These are phyloP conservation scores for Gallinago nigripennis DNA, from an alignment of 2,797 vertebrate species.

Conservation along the genomic window DNA sequence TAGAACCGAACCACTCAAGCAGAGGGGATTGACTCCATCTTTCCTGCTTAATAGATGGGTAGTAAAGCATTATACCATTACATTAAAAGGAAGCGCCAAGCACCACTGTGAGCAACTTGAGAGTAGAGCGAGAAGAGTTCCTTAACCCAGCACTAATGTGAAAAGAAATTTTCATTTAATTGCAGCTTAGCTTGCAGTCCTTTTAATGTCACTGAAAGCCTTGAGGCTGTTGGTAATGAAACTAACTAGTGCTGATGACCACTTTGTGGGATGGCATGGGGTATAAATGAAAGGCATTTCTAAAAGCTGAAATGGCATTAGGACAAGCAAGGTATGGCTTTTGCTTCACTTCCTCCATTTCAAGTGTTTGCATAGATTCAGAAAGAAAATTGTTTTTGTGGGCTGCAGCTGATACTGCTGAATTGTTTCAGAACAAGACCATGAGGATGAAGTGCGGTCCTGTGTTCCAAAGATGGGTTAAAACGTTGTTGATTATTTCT, in stretches of 20 bases:
- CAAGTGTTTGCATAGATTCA: neutral
- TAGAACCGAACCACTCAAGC: neutral
- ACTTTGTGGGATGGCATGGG: neutral
- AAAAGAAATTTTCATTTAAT: conserved; percentile 5
- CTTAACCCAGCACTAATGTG: neutral
- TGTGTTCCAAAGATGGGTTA: neutral
- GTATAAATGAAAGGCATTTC: neutral
- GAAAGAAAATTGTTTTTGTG: neutral
- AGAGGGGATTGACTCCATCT: neutral
- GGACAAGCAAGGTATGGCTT: neutral
- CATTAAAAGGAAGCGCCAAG: neutral
- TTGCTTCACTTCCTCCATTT: neutral
- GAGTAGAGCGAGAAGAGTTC: neutral
- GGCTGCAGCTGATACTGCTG: neutral
- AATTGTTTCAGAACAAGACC: neutral
- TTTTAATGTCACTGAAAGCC: neutral
- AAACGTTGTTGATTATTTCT: neutral
- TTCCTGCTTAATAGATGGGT: neutral
- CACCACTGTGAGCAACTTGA: neutral
- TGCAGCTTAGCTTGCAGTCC: conserved; percentile 5
- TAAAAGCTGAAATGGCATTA: neutral
- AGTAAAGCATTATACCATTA: neutral
- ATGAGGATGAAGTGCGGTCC: neutral
- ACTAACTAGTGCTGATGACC: neutral
- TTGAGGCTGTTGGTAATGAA: neutral